A percentile compares a stretch with the other conserved stretches of the same genome.
Evolutionary conservation across 2,888 invertebrate species (phyloP).

Genomic region (Antitype chi): DNA sequence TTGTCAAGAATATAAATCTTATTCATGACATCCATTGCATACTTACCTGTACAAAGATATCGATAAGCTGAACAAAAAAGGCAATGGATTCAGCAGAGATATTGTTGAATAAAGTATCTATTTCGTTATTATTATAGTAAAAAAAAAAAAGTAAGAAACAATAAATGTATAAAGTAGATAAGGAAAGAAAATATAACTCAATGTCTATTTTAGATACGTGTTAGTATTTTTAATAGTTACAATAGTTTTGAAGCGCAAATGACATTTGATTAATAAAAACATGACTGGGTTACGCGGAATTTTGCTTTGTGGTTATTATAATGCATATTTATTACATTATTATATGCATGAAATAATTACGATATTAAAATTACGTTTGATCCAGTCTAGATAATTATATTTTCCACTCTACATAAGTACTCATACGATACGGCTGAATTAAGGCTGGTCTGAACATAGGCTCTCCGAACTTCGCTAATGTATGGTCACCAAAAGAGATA

Average conservation of each 20-base stretch:
- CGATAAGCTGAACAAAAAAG: constrained; percentile 2
- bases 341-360: neutral
- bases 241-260: constrained; percentile 70
- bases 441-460: too few species aligned
- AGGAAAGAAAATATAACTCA: constrained; percentile 51
- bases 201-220: constrained; percentile 79
- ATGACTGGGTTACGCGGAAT: constrained; percentile 22
- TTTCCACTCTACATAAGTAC: constrained; percentile 55
- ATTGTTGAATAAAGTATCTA: constrained; percentile 5
- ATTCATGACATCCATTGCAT: constrained; percentile 27
- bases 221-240: constrained; percentile 66
- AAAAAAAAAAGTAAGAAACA: constrained; percentile 14
- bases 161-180: constrained; percentile 52
- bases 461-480: too few species aligned
- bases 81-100: constrained; percentile 23
- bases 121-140: constrained; percentile 17
- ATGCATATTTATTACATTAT: too few species aligned
- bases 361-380: constrained; percentile 28
- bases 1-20: neutral
- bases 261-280: constrained; percentile 64
- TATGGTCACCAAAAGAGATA: too few species aligned
- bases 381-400: constrained; percentile 41
- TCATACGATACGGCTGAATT: neutral
- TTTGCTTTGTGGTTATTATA: neutral
- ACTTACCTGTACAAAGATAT: constrained; percentile 6